Evolutionary conservation across 2,797 vertebrate genomes (phyloP).

Genomic region (Cuculus canorus): DNA sequence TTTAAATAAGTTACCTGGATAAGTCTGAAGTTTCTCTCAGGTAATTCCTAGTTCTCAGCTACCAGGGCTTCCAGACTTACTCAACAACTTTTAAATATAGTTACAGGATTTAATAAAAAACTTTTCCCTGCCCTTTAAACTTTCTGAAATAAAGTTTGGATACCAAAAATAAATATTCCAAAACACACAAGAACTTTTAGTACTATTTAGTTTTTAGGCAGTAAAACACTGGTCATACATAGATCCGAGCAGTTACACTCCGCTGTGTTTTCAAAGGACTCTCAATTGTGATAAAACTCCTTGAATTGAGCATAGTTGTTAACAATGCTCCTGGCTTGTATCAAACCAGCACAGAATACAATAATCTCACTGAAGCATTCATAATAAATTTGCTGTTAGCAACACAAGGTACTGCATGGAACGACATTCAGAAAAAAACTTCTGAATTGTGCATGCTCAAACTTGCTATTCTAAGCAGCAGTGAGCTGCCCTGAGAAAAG

Average conservation of each 20-base stretch:
- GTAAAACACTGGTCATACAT: neutral
- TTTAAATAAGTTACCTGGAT: neutral
- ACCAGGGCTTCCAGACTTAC: neutral
- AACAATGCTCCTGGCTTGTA: neutral
- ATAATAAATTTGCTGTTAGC: neutral
- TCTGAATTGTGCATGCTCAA: fast-evolving
- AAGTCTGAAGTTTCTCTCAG: neutral
- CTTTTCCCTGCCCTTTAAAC: neutral
- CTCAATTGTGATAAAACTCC: neutral
- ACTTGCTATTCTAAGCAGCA: slow-evolving; percentile 5
- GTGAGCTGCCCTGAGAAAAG: slow-evolving; percentile 2
- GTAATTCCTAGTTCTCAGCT: neutral
- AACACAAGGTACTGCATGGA: neutral
- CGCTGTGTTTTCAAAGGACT: neutral
- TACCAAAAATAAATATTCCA: neutral
- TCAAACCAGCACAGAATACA: neutral
- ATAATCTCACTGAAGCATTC: neutral
- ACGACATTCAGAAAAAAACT: neutral
- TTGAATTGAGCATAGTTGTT: neutral
- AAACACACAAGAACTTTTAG: neutral
- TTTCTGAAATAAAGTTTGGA: neutral
- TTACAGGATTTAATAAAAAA: neutral
- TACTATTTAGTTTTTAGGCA: neutral
- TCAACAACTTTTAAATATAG: neutral
- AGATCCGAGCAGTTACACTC: neutral